Evolutionary conservation across 2,797 vertebrate species (phyloP), one percentile per base, ranked within the genome.

Genomic region (Tokudaia tokunoshimensis): DNA sequence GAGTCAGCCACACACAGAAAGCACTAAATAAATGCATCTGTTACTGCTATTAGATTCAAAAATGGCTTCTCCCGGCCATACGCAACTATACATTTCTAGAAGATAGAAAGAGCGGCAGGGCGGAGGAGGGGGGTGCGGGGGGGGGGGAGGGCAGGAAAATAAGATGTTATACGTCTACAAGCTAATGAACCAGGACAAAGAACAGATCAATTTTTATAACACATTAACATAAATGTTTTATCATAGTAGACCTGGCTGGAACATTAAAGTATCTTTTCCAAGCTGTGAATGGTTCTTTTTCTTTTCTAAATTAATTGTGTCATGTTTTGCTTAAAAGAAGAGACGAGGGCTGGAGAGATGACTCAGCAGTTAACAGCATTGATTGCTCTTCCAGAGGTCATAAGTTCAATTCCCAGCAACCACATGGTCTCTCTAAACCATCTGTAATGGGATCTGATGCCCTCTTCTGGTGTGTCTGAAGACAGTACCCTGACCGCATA

Each of bases 191-290:
- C 70, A 96, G 93, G 67, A 94, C 87, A 84, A 97, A 96, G 87
- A 84, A 80, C 59, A 55, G 82, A 96, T 96, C 91, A n/a, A 83
- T 95, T 96, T 96, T 78, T 89, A 67, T 97, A 80, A 96, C 87
- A 95, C 57, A 44, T 93, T 94, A 96, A 96, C 91, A 97, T 97
- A 97, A 97, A 97, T 96, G 96, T 97, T 97, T 98, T 88, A 97
- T 95, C 83, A 52, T 89, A 95, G 81, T 50, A 92, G 87, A 96
- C 95, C 63, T 78, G 89, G 70, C 89, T 81, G 55, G 76, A 92
- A n/a, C 59, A 12, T 20, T 57, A 87, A 92, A 74, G 55, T 17
- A 65, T 96, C 95, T 91, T 93, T 96, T 94, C 91, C 89, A 88
- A 94, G 88, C 76, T 31, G 17, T 88, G 44, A 81, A 93, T 50